Evolutionary conservation across 2,888 invertebrate genomes (phyloP).

Genomic region (Microplitis manilae): DNA sequence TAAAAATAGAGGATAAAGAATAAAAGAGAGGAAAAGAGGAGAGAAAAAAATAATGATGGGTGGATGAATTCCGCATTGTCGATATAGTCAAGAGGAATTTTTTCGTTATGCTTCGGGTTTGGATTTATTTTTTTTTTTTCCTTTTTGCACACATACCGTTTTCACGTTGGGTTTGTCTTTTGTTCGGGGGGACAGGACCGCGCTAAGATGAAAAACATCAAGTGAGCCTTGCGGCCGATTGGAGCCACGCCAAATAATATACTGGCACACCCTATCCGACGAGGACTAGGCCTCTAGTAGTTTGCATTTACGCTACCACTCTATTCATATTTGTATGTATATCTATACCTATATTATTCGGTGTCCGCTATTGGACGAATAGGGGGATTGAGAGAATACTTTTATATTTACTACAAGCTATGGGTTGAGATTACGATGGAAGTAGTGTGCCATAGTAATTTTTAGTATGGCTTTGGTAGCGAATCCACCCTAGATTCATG

Average conservation of each 20-base stretch:
- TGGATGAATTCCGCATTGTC: slow-evolving; percentile 32
- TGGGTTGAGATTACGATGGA: slow-evolving; percentile 59
- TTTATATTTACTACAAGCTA: slow-evolving; percentile 69
- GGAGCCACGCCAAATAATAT: slow-evolving; percentile 71
- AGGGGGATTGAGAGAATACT: slow-evolving; percentile 56
- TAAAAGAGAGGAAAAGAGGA: slow-evolving; percentile 14
- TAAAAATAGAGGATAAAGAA: neutral
- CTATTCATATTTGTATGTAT: slow-evolving; percentile 1
- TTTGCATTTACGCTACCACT: slow-evolving; percentile 40
- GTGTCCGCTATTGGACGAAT: slow-evolving; percentile 33
- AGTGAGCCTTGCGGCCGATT: slow-evolving; percentile 69
- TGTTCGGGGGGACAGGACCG: slow-evolving; percentile 55
- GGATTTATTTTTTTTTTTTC: slow-evolving; percentile 12
- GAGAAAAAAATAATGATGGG: slow-evolving; percentile 29
- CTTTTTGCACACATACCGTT: slow-evolving; percentile 27
- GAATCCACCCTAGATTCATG: slow-evolving; percentile 41
- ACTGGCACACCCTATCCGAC: slow-evolving; percentile 62
- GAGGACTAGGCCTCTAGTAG: slow-evolving; percentile 39
- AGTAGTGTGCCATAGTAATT: slow-evolving; percentile 48
- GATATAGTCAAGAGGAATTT: slow-evolving; percentile 29
- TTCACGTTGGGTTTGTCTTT: slow-evolving; percentile 49
- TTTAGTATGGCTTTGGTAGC: neutral
- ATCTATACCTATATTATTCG: slow-evolving; percentile 25
- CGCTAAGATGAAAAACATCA: slow-evolving; percentile 70
- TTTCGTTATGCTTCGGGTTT: neutral